These are phyloP conservation scores for Eurytoma adleriae DNA, from an alignment of 2,888 invertebrate genomes.

Conservation along the genomic window DNA sequence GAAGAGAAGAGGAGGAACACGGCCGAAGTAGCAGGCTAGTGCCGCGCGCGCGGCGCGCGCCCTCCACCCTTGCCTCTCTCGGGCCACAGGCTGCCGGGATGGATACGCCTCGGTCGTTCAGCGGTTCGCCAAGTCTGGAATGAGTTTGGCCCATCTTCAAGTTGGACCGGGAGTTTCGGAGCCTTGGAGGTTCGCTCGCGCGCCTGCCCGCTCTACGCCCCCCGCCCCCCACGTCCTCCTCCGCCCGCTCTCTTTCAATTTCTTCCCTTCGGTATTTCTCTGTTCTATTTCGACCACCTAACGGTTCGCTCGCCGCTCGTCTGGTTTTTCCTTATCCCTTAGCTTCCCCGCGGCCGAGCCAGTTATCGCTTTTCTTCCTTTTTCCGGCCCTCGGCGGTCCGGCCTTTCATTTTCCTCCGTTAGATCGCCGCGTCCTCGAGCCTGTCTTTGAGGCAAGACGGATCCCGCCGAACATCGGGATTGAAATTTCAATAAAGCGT, in stretches of 20 bases:
- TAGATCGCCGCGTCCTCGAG: background rate
- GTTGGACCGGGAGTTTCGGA: slow-evolving; percentile 63
- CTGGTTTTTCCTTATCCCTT: background rate
- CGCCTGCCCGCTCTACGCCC: background rate
- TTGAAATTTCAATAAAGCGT: slow-evolving; percentile 49
- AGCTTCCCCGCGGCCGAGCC: background rate
- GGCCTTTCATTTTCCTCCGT: slow-evolving; percentile 20
- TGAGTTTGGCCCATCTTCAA: slow-evolving; percentile 71
- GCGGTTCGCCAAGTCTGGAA: slow-evolving; percentile 70
- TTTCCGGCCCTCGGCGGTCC: slow-evolving; percentile 2
- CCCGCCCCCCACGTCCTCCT: background rate
- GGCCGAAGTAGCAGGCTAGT: background rate
- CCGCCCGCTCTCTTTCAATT: slow-evolving; percentile 50
- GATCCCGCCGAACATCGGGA: slow-evolving; percentile 47
- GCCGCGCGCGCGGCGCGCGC: background rate
- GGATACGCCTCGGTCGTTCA: slow-evolving; percentile 59
- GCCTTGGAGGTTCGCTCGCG: slow-evolving; percentile 22
- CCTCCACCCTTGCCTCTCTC: background rate
- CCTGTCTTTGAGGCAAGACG: background rate
- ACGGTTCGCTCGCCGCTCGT: background rate
- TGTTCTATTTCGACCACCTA: slow-evolving; percentile 26
- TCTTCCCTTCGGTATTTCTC: slow-evolving; percentile 46
- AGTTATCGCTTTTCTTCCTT: slow-evolving; percentile 4
- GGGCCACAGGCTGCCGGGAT: slow-evolving; percentile 7
- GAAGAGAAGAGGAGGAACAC: too few species aligned